Conservation (phyloP, 30 jellyfish, hydroid and myxozoan genomes). For the Cassiopea xamachana region DNA sequence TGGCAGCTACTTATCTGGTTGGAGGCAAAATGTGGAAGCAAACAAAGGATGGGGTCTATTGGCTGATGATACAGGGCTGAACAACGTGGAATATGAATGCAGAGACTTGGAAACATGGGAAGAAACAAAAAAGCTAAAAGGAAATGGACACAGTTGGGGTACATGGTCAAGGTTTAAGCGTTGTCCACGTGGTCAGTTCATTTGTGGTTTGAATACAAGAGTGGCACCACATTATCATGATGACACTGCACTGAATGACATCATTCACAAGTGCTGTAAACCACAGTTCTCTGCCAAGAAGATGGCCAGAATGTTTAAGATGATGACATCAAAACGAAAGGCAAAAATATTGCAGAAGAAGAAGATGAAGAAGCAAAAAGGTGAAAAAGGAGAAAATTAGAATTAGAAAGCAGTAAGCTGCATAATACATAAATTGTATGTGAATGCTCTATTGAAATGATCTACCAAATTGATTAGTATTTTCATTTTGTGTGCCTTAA, state of each 20-base stretch:
- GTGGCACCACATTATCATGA: conserved; percentile 2
- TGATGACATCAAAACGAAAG: not conserved
- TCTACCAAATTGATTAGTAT: too few relatives aligned
- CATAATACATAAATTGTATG: too few relatives aligned
- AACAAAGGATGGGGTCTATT: conserved; percentile 16
- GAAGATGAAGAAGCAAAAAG: not conserved
- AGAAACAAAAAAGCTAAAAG: conserved; percentile 3
- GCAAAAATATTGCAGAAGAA: not conserved
- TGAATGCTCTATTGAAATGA: too few relatives aligned
- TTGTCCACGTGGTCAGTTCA: conserved; percentile 12
- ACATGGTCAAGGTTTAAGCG: not conserved
- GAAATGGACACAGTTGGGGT: conserved; percentile 14
- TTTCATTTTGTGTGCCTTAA: too few relatives aligned
- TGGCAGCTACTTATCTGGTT: conserved; percentile 38
- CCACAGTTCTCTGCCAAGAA: conserved; percentile 21
- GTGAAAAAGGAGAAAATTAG: not conserved
- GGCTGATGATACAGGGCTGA: conserved; percentile 40
- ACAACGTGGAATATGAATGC: conserved; percentile 56
- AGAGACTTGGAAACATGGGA: conserved; percentile 14
- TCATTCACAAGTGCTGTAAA: not conserved
- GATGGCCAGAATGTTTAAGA: conserved; percentile 4
- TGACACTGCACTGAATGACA: conserved; percentile 1
- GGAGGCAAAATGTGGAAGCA: conserved; percentile 61
- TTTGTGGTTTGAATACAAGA: not conserved
- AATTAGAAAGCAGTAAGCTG: too few relatives aligned